Percentiles rank a stretch among this genome's conserved stretches.
Conservation (phyloP, 1,140 invertebrate genomes). For the Penaeus japonicus region DNA sequence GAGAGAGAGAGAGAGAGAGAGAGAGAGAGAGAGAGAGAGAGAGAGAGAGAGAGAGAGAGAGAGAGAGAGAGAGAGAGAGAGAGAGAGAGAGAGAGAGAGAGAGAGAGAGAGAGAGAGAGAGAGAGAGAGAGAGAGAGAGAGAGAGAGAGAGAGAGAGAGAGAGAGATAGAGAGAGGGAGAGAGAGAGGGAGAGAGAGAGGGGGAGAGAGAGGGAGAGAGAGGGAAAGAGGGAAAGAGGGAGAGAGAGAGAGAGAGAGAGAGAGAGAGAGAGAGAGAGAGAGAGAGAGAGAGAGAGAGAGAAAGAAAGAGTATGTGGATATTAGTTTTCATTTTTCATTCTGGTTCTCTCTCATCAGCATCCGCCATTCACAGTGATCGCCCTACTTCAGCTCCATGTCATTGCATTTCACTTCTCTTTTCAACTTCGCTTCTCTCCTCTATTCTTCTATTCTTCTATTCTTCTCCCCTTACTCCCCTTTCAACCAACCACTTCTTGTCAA, state of each 20-base stretch:
- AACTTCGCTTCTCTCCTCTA: too few species aligned
- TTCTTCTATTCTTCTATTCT: too few species aligned
- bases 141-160: constrained; percentile 14
- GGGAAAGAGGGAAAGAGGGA: neutral
- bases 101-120: neutral
- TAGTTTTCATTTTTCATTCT: too few species aligned
- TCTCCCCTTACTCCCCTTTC: too few species aligned
- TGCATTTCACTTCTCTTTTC: too few species aligned
- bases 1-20: neutral
- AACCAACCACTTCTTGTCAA: too few species aligned
- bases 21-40: neutral
- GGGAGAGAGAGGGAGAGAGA: neutral
- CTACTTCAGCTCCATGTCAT: too few species aligned
- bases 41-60: neutral
- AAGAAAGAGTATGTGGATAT: neutral
- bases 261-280: too few species aligned
- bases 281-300: neutral
- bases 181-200: neutral
- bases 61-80: neutral
- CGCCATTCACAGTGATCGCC: too few species aligned
- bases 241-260: neutral
- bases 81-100: neutral
- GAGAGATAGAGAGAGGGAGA: neutral
- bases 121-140: neutral
- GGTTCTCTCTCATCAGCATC: too few species aligned